These are phyloP conservation scores for Drosophila kanapiae DNA, from an alignment of 1,140 invertebrate species.

Conservation along the genomic window DNA sequence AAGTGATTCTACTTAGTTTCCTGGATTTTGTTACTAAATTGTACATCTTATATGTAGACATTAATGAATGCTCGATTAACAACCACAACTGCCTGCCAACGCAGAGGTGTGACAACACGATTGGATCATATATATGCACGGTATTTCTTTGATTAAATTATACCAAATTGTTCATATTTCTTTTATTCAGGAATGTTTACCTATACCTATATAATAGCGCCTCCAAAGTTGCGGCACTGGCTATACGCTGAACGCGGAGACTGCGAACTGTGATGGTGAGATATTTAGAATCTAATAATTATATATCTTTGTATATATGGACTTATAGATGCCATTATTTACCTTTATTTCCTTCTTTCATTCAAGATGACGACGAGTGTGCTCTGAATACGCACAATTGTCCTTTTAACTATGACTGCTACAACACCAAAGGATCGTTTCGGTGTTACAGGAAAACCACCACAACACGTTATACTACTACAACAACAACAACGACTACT, in stretches of 20 bases:
- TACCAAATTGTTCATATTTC: conserved; percentile 4
- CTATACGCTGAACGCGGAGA: conserved; percentile 95
- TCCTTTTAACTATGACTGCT: conserved; percentile 91
- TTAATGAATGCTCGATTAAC: conserved; percentile 88
- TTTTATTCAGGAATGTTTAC: conserved; percentile 17
- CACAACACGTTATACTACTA: conserved; percentile 14
- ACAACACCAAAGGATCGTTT: conserved; percentile 89
- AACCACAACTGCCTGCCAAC: conserved; percentile 87
- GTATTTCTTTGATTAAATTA: conserved; percentile 29
- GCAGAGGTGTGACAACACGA: conserved; percentile 95
- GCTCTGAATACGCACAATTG: conserved; percentile 93
- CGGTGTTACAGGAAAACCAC: conserved; percentile 69
- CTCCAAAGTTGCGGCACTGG: conserved; percentile 97
- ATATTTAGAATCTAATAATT: background rate
- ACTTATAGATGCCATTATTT: background rate
- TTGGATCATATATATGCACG: conserved; percentile 94
- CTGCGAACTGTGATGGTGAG: conserved; percentile 94
- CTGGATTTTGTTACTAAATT: background rate
- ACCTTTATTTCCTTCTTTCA: background rate
- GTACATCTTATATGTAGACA: conserved; percentile 85
- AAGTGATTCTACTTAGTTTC: conserved; percentile 52
- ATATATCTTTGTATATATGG: background rate
- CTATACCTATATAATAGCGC: conserved; percentile 55
- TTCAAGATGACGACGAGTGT: conserved; percentile 97
- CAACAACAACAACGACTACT: conserved; percentile 49